Evolutionary conservation across 2,888 invertebrate species (phyloP).

Genomic region (Chaitophorus viminalis): DNA sequence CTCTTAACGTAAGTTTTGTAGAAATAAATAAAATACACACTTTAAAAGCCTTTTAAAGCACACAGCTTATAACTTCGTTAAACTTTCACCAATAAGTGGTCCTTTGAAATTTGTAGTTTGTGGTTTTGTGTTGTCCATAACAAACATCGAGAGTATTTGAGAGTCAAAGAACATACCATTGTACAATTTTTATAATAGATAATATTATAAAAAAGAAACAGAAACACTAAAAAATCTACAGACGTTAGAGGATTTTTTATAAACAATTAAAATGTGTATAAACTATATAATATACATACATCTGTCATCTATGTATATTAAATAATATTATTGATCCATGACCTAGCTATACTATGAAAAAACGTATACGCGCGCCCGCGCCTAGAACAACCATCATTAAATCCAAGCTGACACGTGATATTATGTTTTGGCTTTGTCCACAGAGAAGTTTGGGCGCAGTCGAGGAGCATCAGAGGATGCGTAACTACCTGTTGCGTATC

Average conservation of each 20-base stretch:
- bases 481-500: conserved; percentile 80
- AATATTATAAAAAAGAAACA: too few species aligned
- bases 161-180: background rate
- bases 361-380: too few species aligned
- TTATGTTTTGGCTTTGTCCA: background rate
- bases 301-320: too few species aligned
- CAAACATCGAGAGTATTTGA: background rate
- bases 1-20: background rate
- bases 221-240: too few species aligned
- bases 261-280: too few species aligned
- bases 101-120: conserved; percentile 26
- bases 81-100: conserved; percentile 13
- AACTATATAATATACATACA: too few species aligned
- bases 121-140: conserved; percentile 1
- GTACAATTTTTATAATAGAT: too few species aligned
- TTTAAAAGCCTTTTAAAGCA: conserved; percentile 28
- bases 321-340: too few species aligned
- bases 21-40: conserved; percentile 26
- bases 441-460: conserved; percentile 63
- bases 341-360: too few species aligned
- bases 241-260: too few species aligned
- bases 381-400: too few species aligned
- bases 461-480: conserved; percentile 79
- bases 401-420: too few species aligned
- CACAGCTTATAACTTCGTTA: conserved; percentile 21